These are phyloP conservation scores for Eciton burchellii DNA, from an alignment of 1,140 invertebrate species.

Conservation along the genomic window DNA sequence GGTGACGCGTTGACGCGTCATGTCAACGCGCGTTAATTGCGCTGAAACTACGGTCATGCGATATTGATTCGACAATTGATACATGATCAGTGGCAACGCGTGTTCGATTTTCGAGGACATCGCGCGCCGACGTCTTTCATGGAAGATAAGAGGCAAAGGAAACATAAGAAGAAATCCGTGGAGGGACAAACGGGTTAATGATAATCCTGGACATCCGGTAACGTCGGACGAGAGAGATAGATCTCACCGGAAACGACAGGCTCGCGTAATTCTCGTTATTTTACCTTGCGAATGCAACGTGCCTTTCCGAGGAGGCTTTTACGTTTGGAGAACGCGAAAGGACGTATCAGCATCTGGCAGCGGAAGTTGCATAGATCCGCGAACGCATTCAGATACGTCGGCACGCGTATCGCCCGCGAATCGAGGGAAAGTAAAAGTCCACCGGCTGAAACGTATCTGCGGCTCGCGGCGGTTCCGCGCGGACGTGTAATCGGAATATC, in stretches of 20 bases:
- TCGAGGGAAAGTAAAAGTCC: slow-evolving; percentile 59
- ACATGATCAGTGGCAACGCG: background rate
- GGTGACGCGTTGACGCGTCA: background rate
- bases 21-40: background rate
- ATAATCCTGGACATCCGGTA: too few relatives aligned
- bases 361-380: slow-evolving; percentile 59
- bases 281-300: slow-evolving; percentile 37
- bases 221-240: background rate
- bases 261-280: slow-evolving; percentile 47
- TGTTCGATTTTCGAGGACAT: background rate
- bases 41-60: background rate
- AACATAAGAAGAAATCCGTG: background rate
- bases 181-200: background rate
- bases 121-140: background rate
- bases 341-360: slow-evolving; percentile 51
- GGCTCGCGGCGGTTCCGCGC: slow-evolving; percentile 44
- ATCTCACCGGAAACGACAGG: background rate
- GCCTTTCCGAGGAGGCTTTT: slow-evolving; percentile 51
- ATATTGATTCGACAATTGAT: slow-evolving; percentile 3
- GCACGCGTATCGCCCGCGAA: slow-evolving; percentile 40
- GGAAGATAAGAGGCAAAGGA: background rate
- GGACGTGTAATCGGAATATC: slow-evolving; percentile 45
- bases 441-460: slow-evolving; percentile 54
- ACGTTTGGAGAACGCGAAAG: slow-evolving; percentile 40
- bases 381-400: slow-evolving; percentile 49